phyloP scores from a whole-genome alignment of 2,888 invertebrate genomes.

The Drosophila limbata region DNA sequence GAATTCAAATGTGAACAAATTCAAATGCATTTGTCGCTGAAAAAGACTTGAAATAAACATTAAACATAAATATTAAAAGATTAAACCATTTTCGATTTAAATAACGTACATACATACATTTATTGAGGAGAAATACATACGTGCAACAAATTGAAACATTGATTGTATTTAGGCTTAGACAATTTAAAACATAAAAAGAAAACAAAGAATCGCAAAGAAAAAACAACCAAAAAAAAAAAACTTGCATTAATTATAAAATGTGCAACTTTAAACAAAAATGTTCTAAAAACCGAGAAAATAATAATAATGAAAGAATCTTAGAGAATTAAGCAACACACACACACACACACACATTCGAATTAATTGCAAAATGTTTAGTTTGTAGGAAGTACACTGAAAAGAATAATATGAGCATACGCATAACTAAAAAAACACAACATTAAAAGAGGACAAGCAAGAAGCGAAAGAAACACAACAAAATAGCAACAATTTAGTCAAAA shows the following conservation, averaged over 20 bases:
- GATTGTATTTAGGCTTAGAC: constrained; percentile 80
- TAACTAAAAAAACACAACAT: constrained; percentile 38
- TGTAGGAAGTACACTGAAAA: constrained; percentile 71
- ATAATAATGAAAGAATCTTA: constrained; percentile 55
- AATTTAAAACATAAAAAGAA: constrained; percentile 63
- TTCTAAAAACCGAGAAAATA: constrained; percentile 44
- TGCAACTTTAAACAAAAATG: constrained; percentile 60
- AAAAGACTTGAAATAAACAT: constrained; percentile 71
- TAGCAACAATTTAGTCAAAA: constrained; percentile 76
- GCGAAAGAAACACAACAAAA: constrained; percentile 30
- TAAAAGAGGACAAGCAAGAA: constrained; percentile 23
- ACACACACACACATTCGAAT: constrained; percentile 53
- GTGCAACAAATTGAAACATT: constrained; percentile 67
- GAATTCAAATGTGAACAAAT: constrained; percentile 76
- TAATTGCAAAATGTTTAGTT: constrained; percentile 76
- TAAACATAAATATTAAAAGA: constrained; percentile 14
- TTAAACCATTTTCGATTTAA: constrained; percentile 75
- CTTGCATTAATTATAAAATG: constrained; percentile 43
- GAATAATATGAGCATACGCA: constrained; percentile 51
- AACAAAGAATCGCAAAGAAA: constrained; percentile 39
- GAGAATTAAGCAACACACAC: constrained; percentile 63
- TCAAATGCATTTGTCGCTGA: constrained; percentile 81
- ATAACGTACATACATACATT: constrained; percentile 54
- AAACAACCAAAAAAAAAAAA: constrained; percentile 40
- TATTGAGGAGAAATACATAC: constrained; percentile 59